Evolutionary conservation across 1,140 invertebrate genomes (phyloP), one percentile per base, ranked within the genome.

Genomic region (Tribolium castaneum): DNA sequence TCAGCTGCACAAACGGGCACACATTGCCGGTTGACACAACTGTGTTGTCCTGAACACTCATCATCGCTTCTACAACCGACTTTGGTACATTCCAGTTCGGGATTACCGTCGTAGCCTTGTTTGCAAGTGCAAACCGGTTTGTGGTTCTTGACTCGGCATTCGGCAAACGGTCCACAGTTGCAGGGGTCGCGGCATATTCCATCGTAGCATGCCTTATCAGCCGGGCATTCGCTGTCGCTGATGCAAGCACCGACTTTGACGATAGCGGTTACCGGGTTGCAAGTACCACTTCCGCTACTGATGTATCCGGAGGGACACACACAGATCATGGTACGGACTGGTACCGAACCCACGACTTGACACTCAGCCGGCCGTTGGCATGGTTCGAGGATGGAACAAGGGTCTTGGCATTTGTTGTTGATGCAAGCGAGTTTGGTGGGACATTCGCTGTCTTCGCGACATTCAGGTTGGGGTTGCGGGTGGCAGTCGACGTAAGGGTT

Each of bases 321-420:
- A 82, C 96, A 98, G 7, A 95, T 90, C 94, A 97, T 96, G 0
- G 95, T 96, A 52, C 95, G 89, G 0, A 97, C 92, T 0, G 96
- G 95, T 13, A 92, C 85, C 1, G 95, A 94, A 7, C 93, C 90
- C 14, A 94, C 90, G 0, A 97, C 95, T 86, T 93, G 90, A 85
- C 96, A 98, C 50, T 91, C 90, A 0, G 96, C 92, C 49, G 95
- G 95, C 73, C 90, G 89, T 14, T 90, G 89, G 83, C 96, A 98
- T 0, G 96, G 96, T 79, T 93, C 90, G 22, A 97, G 87, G 0
- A 90, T 88, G 5, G 89, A 85, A 80, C 96, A 98, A 1, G 96
- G 96, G 86, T 97, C 92, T 75, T 94, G 91, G 82, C 96, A 98
- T 84, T 91, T 92, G 16, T 92, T 90, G 78, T 93, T 92, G 56